Conservation (phyloP, 2,797 vertebrate species). For the Hafferia zeledoni region DNA sequence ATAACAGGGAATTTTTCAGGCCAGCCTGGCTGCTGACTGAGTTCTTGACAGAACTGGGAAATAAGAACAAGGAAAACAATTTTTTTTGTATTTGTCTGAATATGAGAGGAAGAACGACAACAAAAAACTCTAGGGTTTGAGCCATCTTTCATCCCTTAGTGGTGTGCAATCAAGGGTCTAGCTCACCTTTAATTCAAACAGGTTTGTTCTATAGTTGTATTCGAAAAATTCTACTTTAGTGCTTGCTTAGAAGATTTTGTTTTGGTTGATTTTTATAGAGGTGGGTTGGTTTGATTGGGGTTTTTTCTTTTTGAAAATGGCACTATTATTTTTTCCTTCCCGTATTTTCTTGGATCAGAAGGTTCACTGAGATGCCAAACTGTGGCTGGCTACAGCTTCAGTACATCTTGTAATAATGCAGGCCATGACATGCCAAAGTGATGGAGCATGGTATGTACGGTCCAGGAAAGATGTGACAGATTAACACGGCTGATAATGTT, state of each 20-base stretch:
- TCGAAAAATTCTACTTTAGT: background rate
- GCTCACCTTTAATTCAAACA: background rate
- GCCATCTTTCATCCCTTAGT: background rate
- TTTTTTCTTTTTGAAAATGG: background rate
- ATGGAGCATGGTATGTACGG: slow-evolving; percentile 30
- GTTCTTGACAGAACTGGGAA: background rate
- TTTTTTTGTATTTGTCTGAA: background rate
- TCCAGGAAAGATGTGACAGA: slow-evolving; percentile 63
- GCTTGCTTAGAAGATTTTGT: background rate
- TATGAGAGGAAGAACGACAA: background rate
- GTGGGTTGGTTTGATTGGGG: background rate
- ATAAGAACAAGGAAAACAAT: background rate
- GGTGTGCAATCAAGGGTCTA: background rate
- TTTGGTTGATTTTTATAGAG: slow-evolving; percentile 6
- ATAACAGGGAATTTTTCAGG: slow-evolving; percentile 9
- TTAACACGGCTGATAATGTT: slow-evolving; percentile 43
- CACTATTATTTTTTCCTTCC: slow-evolving; percentile 35
- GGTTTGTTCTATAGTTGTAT: background rate
- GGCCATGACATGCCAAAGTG: slow-evolving; percentile 52
- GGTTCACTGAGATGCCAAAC: slow-evolving; percentile 56
- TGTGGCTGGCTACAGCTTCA: slow-evolving; percentile 27
- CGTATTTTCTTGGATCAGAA: slow-evolving; percentile 53
- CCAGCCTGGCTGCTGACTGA: background rate
- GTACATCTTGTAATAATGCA: slow-evolving; percentile 61
- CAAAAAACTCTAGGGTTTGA: background rate